Percentiles rank a stretch among this genome's conserved stretches.
These are phyloP conservation scores for Oophaga pumilio DNA, from an alignment of 2,113 vertebrate genomes.

Conservation along the genomic window DNA sequence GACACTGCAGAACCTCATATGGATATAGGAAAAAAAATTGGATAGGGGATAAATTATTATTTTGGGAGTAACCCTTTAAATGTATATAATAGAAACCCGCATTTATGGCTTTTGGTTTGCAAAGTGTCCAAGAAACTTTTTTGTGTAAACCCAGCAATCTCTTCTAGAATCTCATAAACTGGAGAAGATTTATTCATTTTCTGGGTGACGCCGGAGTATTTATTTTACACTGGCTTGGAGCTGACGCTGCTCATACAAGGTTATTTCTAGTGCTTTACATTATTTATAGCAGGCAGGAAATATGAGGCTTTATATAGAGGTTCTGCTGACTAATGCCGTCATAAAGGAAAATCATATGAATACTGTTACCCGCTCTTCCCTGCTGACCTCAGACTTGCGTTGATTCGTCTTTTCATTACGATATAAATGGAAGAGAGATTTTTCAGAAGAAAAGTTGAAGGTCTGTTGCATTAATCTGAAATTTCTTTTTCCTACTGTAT, in stretches of 20 bases:
- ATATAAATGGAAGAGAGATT: not conserved
- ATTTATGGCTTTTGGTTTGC: not conserved
- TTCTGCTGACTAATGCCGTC: conserved; percentile 34
- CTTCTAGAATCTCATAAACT: not conserved
- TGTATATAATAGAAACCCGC: not conserved
- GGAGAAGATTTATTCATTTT: not conserved
- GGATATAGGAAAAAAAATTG: no score
- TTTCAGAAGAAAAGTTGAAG: not conserved
- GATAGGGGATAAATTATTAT: no score
- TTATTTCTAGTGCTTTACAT: conserved; percentile 37
- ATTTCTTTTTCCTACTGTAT: not conserved
- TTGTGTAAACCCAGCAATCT: not conserved
- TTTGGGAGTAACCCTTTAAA: not conserved
- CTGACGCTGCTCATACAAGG: conserved; percentile 15
- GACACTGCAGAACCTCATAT: no score
- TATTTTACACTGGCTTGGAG: not conserved
- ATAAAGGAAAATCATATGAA: conserved; percentile 17
- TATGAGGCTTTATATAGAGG: conserved; percentile 36
- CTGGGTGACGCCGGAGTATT: conserved; percentile 1
- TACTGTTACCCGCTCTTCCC: not conserved
- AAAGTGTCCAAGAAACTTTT: not conserved
- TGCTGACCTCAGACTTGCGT: not conserved
- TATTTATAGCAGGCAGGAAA: conserved; percentile 37
- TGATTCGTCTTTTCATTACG: not conserved
- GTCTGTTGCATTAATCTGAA: not conserved